phyloP scores from a whole-genome alignment of 2,888 invertebrate genomes.

The Digitonthophagus gazella region DNA sequence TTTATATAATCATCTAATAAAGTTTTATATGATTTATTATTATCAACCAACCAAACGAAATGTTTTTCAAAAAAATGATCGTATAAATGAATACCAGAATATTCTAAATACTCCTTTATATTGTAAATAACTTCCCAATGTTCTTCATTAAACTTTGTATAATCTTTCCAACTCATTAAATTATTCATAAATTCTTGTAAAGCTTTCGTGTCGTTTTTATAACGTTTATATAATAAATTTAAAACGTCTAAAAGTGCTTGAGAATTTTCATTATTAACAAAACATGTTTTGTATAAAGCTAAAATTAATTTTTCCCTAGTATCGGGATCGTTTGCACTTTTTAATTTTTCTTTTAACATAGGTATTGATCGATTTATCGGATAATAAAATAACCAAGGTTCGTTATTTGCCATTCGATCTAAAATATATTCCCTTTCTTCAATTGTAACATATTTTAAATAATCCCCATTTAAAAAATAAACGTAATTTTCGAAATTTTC shows the following conservation, averaged over 20 bases:
- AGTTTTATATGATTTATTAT: neutral
- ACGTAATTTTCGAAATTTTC: neutral
- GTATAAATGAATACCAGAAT: neutral
- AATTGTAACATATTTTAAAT: neutral
- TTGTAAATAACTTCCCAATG: slow-evolving; percentile 1
- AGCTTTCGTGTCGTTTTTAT: slow-evolving; percentile 5
- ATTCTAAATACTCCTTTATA: neutral
- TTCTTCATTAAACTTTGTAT: neutral
- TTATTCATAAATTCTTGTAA: neutral
- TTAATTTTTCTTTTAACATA: slow-evolving; percentile 5
- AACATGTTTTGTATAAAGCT: slow-evolving; percentile 7
- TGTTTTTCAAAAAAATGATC: neutral
- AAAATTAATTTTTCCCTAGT: neutral
- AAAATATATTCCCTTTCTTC: neutral
- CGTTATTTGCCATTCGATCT: neutral
- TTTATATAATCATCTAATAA: neutral
- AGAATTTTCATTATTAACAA: neutral
- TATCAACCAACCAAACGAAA: neutral
- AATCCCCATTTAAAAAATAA: neutral
- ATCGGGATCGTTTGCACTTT: neutral
- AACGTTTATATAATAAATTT: neutral
- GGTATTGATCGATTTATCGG: slow-evolving; percentile 6
- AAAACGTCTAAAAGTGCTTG: slow-evolving; percentile 6
- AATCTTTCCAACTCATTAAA: neutral
- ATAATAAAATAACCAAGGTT: neutral